Conservation (phyloP, 1,140 invertebrate genomes). For the Reticulitermes speratus region DNA sequence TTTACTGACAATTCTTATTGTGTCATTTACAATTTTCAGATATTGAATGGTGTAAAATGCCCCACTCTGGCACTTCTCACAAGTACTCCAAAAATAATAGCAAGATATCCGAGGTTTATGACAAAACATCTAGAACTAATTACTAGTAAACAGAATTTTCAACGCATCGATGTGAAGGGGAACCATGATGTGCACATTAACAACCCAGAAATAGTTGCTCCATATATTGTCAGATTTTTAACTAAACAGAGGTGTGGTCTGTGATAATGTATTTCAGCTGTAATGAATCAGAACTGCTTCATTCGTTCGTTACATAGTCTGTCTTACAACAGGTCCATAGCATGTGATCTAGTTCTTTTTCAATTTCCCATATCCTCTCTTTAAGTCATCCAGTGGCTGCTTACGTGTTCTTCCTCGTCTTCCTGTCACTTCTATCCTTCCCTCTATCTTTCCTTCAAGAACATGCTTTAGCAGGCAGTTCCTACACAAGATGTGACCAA, state of each 20-base stretch:
- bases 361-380: no score
- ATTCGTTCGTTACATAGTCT: not conserved
- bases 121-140: not conserved
- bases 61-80: not conserved
- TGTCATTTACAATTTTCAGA: not conserved
- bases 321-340: no score
- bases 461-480: no score
- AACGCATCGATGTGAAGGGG: constrained; percentile 51
- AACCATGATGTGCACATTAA: constrained; percentile 66
- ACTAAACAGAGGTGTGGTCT: constrained; percentile 38
- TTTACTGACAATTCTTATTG: no score
- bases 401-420: no score
- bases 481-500: no score
- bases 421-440: no score
- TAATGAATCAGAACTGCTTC: not conserved
- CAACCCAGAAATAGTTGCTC: constrained; percentile 54
- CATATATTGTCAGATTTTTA: constrained; percentile 49
- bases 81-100: not conserved
- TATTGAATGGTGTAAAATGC: not conserved
- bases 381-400: no score
- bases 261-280: constrained; percentile 41
- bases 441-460: no score
- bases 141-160: constrained; percentile 39
- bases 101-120: not conserved
- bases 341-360: no score